phyloP scores from a whole-genome alignment of 2,113 vertebrate genomes.

The Aegithalos caudatus region DNA sequence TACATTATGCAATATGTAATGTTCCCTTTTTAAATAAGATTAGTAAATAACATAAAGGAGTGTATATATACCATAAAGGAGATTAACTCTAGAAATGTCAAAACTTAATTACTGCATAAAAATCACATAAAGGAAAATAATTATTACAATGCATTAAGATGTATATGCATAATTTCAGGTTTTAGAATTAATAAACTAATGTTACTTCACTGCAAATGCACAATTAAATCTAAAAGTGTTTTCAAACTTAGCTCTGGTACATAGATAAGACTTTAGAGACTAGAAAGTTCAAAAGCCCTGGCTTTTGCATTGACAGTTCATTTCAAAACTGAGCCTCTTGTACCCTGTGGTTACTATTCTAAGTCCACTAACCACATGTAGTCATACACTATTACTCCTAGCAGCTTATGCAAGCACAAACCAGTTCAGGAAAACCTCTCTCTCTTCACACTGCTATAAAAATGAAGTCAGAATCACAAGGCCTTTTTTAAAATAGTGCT shows the following conservation, averaged over 20 bases:
- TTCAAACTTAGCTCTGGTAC: background rate
- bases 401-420: constrained; percentile 18
- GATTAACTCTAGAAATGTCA: constrained; percentile 60
- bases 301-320: background rate
- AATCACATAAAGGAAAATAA: constrained; percentile 59
- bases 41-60: constrained; percentile 72
- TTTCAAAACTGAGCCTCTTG: background rate
- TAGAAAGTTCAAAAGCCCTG: background rate
- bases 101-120: constrained; percentile 45
- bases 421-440: constrained; percentile 25
- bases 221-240: background rate
- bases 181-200: constrained; percentile 14
- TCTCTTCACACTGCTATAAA: constrained; percentile 33
- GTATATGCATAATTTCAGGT: constrained; percentile 52
- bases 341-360: background rate
- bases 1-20: constrained; percentile 79
- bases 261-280: background rate
- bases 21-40: constrained; percentile 77
- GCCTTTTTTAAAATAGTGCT: background rate
- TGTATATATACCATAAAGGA: constrained; percentile 51
- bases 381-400: background rate
- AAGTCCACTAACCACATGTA: background rate
- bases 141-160: constrained; percentile 53
- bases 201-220: background rate
- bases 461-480: constrained; percentile 22